phyloP scores from a whole-genome alignment of 2,797 vertebrate species.

The Tarsius wallacei region DNA sequence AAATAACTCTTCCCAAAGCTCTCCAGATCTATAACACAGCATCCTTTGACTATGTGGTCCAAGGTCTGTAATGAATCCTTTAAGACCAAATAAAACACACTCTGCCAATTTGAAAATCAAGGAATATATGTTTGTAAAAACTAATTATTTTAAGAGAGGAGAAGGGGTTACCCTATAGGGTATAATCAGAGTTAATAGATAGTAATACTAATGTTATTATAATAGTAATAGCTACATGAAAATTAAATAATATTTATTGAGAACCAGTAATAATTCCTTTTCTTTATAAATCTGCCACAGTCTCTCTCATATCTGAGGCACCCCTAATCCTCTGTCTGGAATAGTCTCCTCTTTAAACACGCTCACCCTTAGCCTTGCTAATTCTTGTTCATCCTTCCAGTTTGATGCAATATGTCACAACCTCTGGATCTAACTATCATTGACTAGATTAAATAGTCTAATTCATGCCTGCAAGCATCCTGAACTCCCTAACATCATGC shows the following conservation, averaged over 20 bases:
- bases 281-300: neutral
- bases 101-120: neutral
- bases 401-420: neutral
- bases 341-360: neutral
- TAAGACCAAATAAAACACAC: neutral
- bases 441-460: neutral
- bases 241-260: neutral
- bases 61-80: neutral
- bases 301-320: neutral
- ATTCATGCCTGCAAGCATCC: neutral
- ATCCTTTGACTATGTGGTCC: neutral
- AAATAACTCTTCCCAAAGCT: neutral
- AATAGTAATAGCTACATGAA: neutral
- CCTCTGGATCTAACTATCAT: neutral
- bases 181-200: neutral
- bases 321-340: neutral
- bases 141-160: conserved; percentile 1
- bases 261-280: conserved; percentile 14
- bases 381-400: neutral
- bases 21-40: neutral
- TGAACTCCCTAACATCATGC: neutral
- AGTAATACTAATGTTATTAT: neutral
- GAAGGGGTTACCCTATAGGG: neutral
- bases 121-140: neutral
- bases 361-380: neutral